These are phyloP conservation scores for Xiphophorus maculatus DNA, from an alignment of 2,113 vertebrate species.

Conservation along the genomic window DNA sequence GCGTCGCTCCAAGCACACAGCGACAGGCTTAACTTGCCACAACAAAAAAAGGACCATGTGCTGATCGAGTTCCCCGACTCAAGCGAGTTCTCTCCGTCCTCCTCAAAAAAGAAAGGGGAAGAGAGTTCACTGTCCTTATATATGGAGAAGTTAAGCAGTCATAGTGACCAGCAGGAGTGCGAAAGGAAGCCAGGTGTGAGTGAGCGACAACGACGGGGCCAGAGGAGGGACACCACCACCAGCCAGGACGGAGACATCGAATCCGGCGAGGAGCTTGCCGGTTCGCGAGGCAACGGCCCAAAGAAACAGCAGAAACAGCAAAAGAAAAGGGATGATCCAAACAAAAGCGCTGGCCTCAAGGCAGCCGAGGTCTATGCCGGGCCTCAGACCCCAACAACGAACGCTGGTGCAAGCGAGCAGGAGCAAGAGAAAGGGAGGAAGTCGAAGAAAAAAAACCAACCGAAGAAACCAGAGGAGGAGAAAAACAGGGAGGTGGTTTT, in stretches of 20 bases:
- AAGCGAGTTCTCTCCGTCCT: slow-evolving; percentile 70
- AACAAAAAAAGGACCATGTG: slow-evolving; percentile 48
- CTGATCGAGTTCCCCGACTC: slow-evolving; percentile 61
- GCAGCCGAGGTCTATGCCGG: slow-evolving; percentile 3
- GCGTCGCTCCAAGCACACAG: slow-evolving; percentile 50
- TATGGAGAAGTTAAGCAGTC: slow-evolving; percentile 67
- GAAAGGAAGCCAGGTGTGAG: slow-evolving; percentile 47
- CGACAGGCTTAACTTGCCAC: slow-evolving; percentile 49
- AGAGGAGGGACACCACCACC: slow-evolving; percentile 65
- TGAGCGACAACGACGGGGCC: slow-evolving; percentile 52
- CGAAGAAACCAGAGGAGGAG: slow-evolving; percentile 44
- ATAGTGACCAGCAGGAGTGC: slow-evolving; percentile 36
- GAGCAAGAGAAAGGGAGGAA: slow-evolving; percentile 57
- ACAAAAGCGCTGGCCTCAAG: slow-evolving; percentile 10
- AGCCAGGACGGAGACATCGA: slow-evolving; percentile 78
- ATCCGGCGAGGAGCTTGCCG: slow-evolving; percentile 71
- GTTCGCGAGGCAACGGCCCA: slow-evolving; percentile 23
- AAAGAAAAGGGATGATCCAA: slow-evolving; percentile 51
- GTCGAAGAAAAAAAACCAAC: slow-evolving; percentile 61
- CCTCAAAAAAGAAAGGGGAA: slow-evolving; percentile 56
- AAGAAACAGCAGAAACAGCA: slow-evolving; percentile 63
- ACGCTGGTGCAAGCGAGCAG: slow-evolving; percentile 22
- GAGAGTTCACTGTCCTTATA: slow-evolving; percentile 72
- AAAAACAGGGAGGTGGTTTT: not conserved
- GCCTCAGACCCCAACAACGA: slow-evolving; percentile 24